Base-by-base conservation (phyloP, 1,140 invertebrate genomes). In the Sycophila sp. region DNA sequence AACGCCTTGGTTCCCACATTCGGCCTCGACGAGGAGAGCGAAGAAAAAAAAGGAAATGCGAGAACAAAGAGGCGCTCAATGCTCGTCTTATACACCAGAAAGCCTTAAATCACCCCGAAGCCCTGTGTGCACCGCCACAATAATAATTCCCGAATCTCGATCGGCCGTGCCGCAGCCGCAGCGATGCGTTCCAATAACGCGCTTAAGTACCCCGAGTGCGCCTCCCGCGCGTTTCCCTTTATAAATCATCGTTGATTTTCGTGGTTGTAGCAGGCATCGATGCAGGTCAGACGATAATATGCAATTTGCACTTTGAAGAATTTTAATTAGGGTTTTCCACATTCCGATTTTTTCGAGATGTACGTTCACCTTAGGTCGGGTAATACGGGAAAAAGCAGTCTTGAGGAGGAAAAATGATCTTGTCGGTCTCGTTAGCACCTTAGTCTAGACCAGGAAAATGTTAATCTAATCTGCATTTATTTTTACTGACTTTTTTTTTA, bases 121-220 rank as follows among this genome's bases (percentile, higher is more conserved):
- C 15, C 6, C 24, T 22, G 22, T 30, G 5, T 19, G 36, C 15
- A 17, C 13, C 13, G 56, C 5, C 22, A 45, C 58, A 24, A 58
- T 51, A 64, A 58, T 56, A 70, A 70, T 70, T 70, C 60, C 68
- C 68, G 40, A 70, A 70, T 47, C 7, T 49, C 51, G n/a, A n/a
- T 34, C 53, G 51, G n/a, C n/a, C n/a, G n/a, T 24, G 28, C 36
- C 63, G 42, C 40, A 22, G 34, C 38, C 62, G 34, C 47, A n/a
- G n/a, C n/a, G 51, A 42, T 67, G 22, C 42, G 55, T 47, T 60
- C 56, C 58, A 69, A 69, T 69, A 69, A 69, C 42, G 45, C 32
- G 24, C n/a, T 60, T 55, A 63, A 69, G 59, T 69, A 63, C 49
- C 58, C 10, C 32, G 4, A 19, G 4, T 17, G 19, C 47, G 6